A percentile compares a stretch with the other conserved stretches of the same genome.
phyloP scores from a whole-genome alignment of 1,140 invertebrate genomes.

The Diorhabda elongata region DNA sequence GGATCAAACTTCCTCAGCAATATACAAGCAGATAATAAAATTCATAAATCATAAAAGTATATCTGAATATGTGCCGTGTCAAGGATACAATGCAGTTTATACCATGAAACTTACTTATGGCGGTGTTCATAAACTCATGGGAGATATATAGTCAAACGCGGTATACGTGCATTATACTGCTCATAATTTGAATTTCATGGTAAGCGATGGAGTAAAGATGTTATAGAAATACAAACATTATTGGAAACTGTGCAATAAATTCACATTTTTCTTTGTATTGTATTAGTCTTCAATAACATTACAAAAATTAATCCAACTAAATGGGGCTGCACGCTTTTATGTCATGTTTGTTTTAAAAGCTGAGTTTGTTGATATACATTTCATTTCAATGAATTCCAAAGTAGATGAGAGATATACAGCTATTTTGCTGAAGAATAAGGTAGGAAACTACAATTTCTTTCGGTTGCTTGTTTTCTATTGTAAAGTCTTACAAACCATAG shows the following conservation, averaged over 20 bases:
- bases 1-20: no score
- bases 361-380: neutral
- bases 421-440: no score
- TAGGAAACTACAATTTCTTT: neutral
- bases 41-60: neutral
- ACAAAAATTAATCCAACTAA: neutral
- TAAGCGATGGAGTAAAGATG: conserved; percentile 38
- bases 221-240: conserved; percentile 28
- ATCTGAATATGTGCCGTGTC: neutral
- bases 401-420: no score
- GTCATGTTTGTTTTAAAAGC: neutral
- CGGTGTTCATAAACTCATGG: conserved; percentile 15
- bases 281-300: conserved; percentile 3
- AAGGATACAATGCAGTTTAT: neutral
- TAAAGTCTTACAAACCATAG: neutral
- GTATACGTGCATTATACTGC: conserved; percentile 33
- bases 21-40: neutral
- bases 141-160: conserved; percentile 13
- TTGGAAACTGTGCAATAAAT: conserved; percentile 29
- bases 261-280: conserved; percentile 33
- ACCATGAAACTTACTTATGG: neutral
- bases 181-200: conserved; percentile 42
- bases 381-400: neutral
- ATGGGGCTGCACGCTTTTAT: neutral
- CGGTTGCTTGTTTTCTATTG: neutral